Base-by-base conservation (phyloP, 2,888 invertebrate species). In the Andrena dorsata region DNA sequence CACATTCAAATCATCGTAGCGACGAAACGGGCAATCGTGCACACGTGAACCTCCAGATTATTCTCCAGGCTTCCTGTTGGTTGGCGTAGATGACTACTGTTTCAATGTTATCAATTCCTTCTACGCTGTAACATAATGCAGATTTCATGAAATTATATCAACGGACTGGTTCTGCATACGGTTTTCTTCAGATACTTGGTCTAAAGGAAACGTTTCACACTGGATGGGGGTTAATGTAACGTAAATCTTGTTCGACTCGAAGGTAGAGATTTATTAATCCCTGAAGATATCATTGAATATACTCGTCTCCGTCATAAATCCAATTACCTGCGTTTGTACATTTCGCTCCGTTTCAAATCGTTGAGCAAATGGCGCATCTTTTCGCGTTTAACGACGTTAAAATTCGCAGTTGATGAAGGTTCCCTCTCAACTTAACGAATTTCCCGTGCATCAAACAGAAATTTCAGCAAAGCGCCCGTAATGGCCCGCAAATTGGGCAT, bases 41-140 rank as follows among this genome's bases (percentile, higher is more conserved):
- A 58, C 60, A 70, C 64, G 83, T 88, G 86, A 87, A 84, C 80
- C 83, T 80, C 77, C 76, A 83, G 89, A 87, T 90, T 91, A 89
- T 86, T 80, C 74, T 69, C 0, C 20, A 63, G n/a, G 60, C 30
- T 68, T 74, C 53, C 79, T 47, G 51, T 30, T 32, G 30, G 65
- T 53, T 23, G 10, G 13, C n/a, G 76, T 30, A 53, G 30, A 63
- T 26, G 23, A 32, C 47, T 61, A 26, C 16, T 26, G 23, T n/a
- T n/a, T 41, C 41, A 32, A 23, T n/a, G 53, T 20, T 35, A 49
- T 35, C 47, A 20, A 47, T 16, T 30, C 32, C 49, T 16, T 51
- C 20, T 2, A 49, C 47, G 6, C 7, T 16, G 1, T 1, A 13
- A 41, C 41, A 41, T 16, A 13, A 41, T 3, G 41, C 41, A 41